These are phyloP conservation scores for Trachelus tabidus DNA, from an alignment of 2,888 invertebrate species.

Conservation along the genomic window DNA sequence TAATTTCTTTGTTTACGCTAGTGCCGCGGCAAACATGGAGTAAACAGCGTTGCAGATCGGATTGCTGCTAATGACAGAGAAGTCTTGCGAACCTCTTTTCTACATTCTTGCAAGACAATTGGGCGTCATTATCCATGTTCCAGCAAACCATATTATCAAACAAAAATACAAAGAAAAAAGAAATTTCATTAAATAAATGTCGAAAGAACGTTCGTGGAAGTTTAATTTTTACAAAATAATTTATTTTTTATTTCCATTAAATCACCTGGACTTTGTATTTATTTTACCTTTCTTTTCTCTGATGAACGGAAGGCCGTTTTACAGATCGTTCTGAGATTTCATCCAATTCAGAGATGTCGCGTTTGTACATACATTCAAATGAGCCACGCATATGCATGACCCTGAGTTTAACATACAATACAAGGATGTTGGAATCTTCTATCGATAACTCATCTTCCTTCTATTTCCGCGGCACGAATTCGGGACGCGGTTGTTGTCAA, in stretches of 20 bases:
- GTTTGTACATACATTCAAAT: neutral
- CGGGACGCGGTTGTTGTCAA: neutral
- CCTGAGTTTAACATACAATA: conserved; percentile 20
- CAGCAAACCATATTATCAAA: neutral
- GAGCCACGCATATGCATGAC: neutral
- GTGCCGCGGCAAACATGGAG: neutral
- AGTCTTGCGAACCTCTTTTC: neutral
- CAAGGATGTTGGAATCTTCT: conserved; percentile 25
- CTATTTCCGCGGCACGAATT: conserved; percentile 2
- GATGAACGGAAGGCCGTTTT: neutral
- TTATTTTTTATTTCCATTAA: neutral
- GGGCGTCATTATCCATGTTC: neutral
- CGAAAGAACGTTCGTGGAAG: neutral
- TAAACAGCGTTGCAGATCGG: neutral
- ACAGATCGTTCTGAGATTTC: neutral
- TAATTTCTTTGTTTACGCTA: neutral
- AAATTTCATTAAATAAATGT: neutral
- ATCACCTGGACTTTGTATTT: neutral
- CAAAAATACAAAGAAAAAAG: neutral
- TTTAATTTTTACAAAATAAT: neutral
- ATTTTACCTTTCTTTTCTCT: neutral
- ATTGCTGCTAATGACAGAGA: neutral
- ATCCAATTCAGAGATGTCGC: neutral
- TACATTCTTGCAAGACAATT: neutral
- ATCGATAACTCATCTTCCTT: conserved; percentile 12